Conservation (phyloP, 2,888 invertebrate genomes). For the Crepidodera aurea region DNA sequence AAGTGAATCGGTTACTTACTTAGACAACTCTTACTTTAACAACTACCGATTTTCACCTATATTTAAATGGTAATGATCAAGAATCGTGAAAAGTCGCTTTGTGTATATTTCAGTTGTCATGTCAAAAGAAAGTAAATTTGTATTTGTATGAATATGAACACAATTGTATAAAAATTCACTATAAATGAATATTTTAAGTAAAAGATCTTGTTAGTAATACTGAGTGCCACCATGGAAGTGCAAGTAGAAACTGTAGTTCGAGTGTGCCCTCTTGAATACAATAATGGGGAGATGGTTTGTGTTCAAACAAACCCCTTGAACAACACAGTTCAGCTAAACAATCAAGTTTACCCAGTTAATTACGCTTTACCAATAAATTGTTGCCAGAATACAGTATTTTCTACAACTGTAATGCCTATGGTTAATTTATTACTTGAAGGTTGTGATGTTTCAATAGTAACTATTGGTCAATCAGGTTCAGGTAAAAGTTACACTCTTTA, state of each 20-base stretch:
- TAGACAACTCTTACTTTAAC: no score
- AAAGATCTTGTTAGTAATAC: neutral
- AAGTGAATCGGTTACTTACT: no score
- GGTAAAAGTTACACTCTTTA: conserved; percentile 79
- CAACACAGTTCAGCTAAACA: conserved; percentile 68
- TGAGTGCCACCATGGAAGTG: conserved; percentile 71
- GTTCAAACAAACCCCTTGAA: conserved; percentile 69
- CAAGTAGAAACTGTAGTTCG: conserved; percentile 77
- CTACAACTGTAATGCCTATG: conserved; percentile 71
- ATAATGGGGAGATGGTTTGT: conserved; percentile 65
- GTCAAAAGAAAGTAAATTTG: neutral
- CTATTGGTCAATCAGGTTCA: conserved; percentile 70
- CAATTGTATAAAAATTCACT: neutral
- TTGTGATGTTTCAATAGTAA: conserved; percentile 77
- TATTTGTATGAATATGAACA: neutral
- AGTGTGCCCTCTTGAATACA: conserved; percentile 66
- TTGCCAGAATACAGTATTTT: conserved; percentile 70
- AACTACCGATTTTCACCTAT: no score
- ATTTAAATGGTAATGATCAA: no score
- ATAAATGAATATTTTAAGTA: neutral
- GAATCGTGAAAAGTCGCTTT: no score
- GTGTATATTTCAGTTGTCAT: no score
- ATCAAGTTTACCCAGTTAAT: conserved; percentile 67
- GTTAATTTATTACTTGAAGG: conserved; percentile 75
- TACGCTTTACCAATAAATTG: conserved; percentile 68